Evolutionary conservation across 2,888 invertebrate genomes (phyloP), one percentile per base, ranked within the genome.

Genomic region (Pecten maximus): DNA sequence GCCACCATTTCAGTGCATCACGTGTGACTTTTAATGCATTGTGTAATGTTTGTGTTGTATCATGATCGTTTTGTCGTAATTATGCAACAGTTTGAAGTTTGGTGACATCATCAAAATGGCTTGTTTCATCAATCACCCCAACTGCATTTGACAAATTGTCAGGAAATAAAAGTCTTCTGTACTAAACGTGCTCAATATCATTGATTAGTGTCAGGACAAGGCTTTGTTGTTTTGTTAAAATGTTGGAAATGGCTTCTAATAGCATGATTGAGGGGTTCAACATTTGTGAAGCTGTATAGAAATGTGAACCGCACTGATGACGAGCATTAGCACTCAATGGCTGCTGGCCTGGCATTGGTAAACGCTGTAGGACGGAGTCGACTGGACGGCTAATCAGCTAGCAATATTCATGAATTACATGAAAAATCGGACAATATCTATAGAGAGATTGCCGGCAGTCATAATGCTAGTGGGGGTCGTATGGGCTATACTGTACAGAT

Each of bases 401-500:
- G 74, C 74, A 35, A 74, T 74, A 74, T 74, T 74, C 74, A 74
- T 74, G 74, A 35, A 74, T 74, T 74, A 74, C 74, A 74, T 74
- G 74, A 74, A 74, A 28, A 74, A 35, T 74, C 10, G 74, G 74
- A 74, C 74, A 74, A 74, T 74, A 74, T 74, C 74, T 74, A 35
- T 74, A 35, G 74, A 74, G 12, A 35, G 74, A 74, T 74, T 35
- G 35, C 74, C 23, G 35, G 74, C 74, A 35, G 74, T 74, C 6
- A 74, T 74, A 74, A n/a, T 54, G 54, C 54, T 54, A 23, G n/a
- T 23, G 54, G 54, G 54, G 54, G 54, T 54, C 23, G 19, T 54
- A 74, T 28, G 74, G 35, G 35, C 74, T 74, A 15, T 23, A 54
- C 2, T 23, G 74, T 74, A 74, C 35, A 74, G 74, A 74, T 74